These are phyloP conservation scores for Penaeus japonicus DNA, from an alignment of 1,140 invertebrate species.

Conservation along the genomic window DNA sequence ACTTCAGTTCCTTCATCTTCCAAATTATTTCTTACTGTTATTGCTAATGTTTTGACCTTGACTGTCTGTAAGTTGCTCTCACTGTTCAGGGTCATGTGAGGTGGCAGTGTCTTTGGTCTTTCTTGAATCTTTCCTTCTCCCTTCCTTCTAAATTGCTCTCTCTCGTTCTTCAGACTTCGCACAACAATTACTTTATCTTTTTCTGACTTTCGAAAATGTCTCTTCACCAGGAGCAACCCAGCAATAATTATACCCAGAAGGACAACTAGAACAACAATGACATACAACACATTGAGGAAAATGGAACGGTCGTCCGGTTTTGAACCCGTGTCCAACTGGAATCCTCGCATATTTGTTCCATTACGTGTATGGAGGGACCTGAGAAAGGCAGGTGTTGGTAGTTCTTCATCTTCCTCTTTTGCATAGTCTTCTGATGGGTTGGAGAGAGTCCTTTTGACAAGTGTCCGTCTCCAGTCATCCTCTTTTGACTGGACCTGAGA, in stretches of 20 bases:
- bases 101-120: slow-evolving; percentile 44
- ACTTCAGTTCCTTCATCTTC: slow-evolving; percentile 59
- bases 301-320: neutral
- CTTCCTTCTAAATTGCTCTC: slow-evolving; percentile 54
- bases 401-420: neutral
- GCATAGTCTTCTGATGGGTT: no score
- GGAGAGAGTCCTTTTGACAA: no score
- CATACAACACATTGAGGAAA: slow-evolving; percentile 51
- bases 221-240: slow-evolving; percentile 40
- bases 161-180: slow-evolving; percentile 56
- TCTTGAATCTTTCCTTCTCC: slow-evolving; percentile 38
- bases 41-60: slow-evolving; percentile 58
- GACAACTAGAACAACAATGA: slow-evolving; percentile 38
- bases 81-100: slow-evolving; percentile 57
- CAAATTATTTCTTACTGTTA: slow-evolving; percentile 59
- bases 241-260: slow-evolving; percentile 50
- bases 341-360: slow-evolving; percentile 57
- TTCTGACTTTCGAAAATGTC: slow-evolving; percentile 45
- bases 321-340: neutral
- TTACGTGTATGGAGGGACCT: slow-evolving; percentile 43
- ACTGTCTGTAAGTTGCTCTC: slow-evolving; percentile 58
- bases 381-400: slow-evolving; percentile 49
- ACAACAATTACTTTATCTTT: slow-evolving; percentile 57
- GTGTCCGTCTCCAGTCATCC: neutral
- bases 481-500: neutral